Base-by-base conservation (phyloP, 1,140 invertebrate species). In the Holcopasites calliopsidis region DNA sequence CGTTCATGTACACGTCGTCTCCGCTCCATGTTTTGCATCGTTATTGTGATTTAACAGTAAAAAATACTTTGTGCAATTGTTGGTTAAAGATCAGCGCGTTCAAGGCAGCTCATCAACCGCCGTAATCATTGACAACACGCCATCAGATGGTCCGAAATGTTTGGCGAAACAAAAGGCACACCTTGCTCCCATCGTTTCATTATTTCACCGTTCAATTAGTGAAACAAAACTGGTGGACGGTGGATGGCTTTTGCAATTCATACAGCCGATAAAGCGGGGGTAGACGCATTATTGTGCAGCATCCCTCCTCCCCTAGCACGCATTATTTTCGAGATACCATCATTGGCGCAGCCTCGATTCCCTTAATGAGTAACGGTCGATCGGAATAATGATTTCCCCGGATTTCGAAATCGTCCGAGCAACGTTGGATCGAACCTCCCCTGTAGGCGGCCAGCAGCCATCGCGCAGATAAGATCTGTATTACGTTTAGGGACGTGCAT, bases 391-490 rank as follows among this genome's bases (percentile, higher is more conserved):
- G 73, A 82, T 82, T 68, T 49, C 35, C 47, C 38, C 47, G 77
- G 60, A 76, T 73, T 77, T 71, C 79, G 80, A 73, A 61, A 68
- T 64, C 49, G 55, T 54, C 26, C 49, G 69, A 69, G 42, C 50
- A 65, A 38, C 69, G 49, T 23, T 26, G 79, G 58, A 64, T 72
- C 74, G 73, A 81, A 82, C 78, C 69, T 64, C 80, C 79, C 60
- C 26, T n/a, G 11, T 52, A 21, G 35, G 64, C 72, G 40, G 49
- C 40, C 26, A 1, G 5, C n/a, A 18, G 16, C 35, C 21, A 26
- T 6, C 10, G 18, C 47, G 16, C n/a, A 82, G 80, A 82, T 82
- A 82, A 82, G 77, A 82, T 82, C 80, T 75, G 80, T 76, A 82
- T 81, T 77, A 80, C 80, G 66, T 77, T 80, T 76, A 82, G 80